phyloP scores from a whole-genome alignment of 2,797 vertebrate genomes.

The Zenarchopterus dispar region DNA sequence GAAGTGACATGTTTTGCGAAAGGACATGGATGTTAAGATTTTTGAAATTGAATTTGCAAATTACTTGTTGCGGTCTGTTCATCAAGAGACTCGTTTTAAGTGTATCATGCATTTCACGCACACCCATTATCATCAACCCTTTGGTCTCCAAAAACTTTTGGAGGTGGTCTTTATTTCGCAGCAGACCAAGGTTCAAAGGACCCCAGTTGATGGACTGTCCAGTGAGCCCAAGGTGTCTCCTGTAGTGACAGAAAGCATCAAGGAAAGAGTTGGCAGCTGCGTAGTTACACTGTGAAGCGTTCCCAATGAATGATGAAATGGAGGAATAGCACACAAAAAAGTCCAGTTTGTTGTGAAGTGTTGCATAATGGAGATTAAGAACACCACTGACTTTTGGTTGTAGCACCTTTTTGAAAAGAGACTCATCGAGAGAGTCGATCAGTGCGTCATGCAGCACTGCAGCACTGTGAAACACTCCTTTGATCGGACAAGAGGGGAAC shows the following conservation, averaged over 20 bases:
- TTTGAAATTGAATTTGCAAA: conserved; percentile 85
- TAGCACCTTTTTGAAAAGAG: conserved; percentile 85
- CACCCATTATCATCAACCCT: conserved; percentile 84
- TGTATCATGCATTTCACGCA: conserved; percentile 80
- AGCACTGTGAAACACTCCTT: conserved; percentile 90
- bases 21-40: conserved; percentile 74
- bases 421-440: conserved; percentile 79
- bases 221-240: conserved; percentile 83
- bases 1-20: conserved; percentile 76
- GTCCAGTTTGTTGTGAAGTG: conserved; percentile 81
- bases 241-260: conserved; percentile 87
- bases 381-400: conserved; percentile 87
- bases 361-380: conserved; percentile 86
- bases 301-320: conserved; percentile 86
- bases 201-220: conserved; percentile 91
- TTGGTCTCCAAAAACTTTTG: conserved; percentile 84
- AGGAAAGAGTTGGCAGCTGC: conserved; percentile 89
- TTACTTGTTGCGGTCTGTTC: conserved; percentile 85
- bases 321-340: conserved; percentile 92
- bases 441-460: conserved; percentile 84
- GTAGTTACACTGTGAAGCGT: conserved; percentile 86
- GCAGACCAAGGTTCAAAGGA: conserved; percentile 86
- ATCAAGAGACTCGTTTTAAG: conserved; percentile 79
- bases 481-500: conserved; percentile 77
- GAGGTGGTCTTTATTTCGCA: conserved; percentile 83